Conservation (phyloP, 1,140 invertebrate species). For the Drosophila oshimai region DNA sequence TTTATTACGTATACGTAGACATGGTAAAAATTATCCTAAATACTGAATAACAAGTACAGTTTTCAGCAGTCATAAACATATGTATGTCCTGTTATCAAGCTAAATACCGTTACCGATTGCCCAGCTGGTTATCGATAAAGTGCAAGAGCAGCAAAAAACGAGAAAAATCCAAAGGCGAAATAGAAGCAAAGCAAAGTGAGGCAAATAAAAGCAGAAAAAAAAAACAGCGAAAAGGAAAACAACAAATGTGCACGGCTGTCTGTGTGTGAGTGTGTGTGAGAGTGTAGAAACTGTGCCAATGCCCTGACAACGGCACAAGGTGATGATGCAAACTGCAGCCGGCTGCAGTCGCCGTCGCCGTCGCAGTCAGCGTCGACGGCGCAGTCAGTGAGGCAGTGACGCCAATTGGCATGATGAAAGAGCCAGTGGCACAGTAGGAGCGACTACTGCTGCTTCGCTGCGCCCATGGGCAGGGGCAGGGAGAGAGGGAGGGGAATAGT, state of each 20-base stretch:
- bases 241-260: conserved; percentile 12
- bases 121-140: conserved; percentile 32
- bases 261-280: conserved; percentile 22
- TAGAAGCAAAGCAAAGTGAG: conserved; percentile 22
- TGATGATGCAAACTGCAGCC: conserved; percentile 77
- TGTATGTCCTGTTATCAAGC: conserved; percentile 15
- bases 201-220: conserved; percentile 15
- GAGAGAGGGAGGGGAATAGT: not conserved
- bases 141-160: conserved; percentile 48
- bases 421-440: conserved; percentile 47
- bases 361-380: conserved; percentile 12
- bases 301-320: conserved; percentile 82
- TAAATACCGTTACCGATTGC: conserved; percentile 29
- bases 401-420: conserved; percentile 64
- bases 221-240: conserved; percentile 34
- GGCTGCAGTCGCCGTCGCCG: conserved; percentile 39
- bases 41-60: not conserved
- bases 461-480: not conserved
- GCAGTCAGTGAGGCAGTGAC: conserved; percentile 61
- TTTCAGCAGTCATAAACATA: not conserved
- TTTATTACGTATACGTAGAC: not conserved
- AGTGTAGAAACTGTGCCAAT: conserved; percentile 77
- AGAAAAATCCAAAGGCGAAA: conserved; percentile 60
- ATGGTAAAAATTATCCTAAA: too few species aligned
- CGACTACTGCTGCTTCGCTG: not conserved